These are phyloP conservation scores for Amphimedon queenslandica DNA, from an alignment of 37 sponge, comb jelly and placozoan genomes.

Conservation along the genomic window DNA sequence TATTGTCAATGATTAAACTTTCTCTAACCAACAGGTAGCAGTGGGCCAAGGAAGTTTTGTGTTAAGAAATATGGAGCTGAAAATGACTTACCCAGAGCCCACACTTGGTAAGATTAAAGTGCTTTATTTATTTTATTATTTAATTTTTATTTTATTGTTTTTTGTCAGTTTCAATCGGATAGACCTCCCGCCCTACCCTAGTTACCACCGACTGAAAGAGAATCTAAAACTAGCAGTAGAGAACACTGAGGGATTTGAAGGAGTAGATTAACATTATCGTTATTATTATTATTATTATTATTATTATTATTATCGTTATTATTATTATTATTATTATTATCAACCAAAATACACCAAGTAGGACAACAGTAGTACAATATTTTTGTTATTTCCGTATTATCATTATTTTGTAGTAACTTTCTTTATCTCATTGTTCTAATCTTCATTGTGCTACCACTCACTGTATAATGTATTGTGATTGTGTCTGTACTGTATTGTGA, in stretches of 20 bases:
- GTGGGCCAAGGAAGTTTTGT: constrained; percentile 91
- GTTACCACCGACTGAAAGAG: constrained; percentile 76
- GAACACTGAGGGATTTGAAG: constrained; percentile 87
- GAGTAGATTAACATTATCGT: constrained; percentile 59
- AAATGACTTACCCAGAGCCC: constrained; percentile 82
- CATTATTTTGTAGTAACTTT: no score
- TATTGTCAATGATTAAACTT: no score
- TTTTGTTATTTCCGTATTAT: no score
- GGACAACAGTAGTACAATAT: no score
- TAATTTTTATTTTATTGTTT: background rate
- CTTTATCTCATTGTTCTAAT: no score
- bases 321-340: no score
- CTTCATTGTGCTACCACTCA: no score
- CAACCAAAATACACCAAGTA: no score
- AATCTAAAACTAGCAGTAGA: constrained; percentile 76
- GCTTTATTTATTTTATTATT: background rate
- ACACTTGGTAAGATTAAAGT: constrained; percentile 82
- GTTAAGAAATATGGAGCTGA: constrained; percentile 78
- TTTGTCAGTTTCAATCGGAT: constrained; percentile 87
- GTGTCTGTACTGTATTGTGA: no score
- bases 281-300: no score
- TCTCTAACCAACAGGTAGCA: constrained; percentile 94
- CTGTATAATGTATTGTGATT: no score
- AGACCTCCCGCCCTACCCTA: constrained; percentile 84
- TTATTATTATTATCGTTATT: no score